Evolutionary conservation across 2,888 invertebrate species (phyloP).

Genomic region (Calliopum simillimum): DNA sequence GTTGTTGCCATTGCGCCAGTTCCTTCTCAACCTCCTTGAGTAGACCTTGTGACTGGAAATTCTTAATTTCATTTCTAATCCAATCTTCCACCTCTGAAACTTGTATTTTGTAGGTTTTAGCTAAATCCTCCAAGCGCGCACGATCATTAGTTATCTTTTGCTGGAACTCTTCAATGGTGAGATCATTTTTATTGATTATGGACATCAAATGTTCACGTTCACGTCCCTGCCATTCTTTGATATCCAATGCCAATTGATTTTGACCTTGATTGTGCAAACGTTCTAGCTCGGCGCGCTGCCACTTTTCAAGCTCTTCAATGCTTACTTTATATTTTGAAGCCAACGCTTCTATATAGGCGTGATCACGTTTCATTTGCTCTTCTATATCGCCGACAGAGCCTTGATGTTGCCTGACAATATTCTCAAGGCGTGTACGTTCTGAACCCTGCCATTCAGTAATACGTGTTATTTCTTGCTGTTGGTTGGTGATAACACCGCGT

Average conservation of each 20-base stretch:
- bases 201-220: constrained; percentile 57
- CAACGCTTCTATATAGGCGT: constrained; percentile 56
- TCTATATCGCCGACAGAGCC: constrained; percentile 60
- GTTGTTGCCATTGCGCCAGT: constrained; percentile 60
- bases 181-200: constrained; percentile 58
- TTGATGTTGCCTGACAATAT: constrained; percentile 59
- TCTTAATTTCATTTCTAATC: constrained; percentile 59
- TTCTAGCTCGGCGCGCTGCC: constrained; percentile 62
- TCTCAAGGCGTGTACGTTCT: constrained; percentile 60
- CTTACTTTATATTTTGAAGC: constrained; percentile 62
- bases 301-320: constrained; percentile 62
- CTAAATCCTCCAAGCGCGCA: constrained; percentile 56
- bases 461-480: constrained; percentile 60
- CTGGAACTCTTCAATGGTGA: constrained; percentile 64
- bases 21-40: constrained; percentile 61
- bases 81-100: constrained; percentile 64
- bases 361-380: constrained; percentile 58
- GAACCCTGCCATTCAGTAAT: constrained; percentile 62
- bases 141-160: constrained; percentile 60
- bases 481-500: constrained; percentile 57
- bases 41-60: constrained; percentile 60
- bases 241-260: constrained; percentile 48
- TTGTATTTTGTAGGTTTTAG: constrained; percentile 60
- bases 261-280: constrained; percentile 58
- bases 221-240: constrained; percentile 62